A percentile compares a stretch with the other conserved stretches of the same genome.
phyloP scores from a whole-genome alignment of 2,888 invertebrate genomes.

The Formica aserva region DNA sequence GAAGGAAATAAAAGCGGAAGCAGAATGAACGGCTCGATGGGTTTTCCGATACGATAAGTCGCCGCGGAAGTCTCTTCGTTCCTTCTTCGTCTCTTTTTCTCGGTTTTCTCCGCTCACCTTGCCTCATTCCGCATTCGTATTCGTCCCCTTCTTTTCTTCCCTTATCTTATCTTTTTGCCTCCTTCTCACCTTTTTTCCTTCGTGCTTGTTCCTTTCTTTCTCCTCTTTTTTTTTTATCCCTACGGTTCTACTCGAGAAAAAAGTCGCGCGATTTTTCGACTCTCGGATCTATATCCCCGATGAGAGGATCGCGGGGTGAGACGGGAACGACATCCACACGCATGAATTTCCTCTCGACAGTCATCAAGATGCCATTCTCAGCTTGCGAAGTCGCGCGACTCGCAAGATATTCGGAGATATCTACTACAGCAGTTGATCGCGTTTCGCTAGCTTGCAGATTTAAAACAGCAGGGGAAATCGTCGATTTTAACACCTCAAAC shows the following conservation, averaged over 20 bases:
- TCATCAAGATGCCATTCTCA: conserved; percentile 67
- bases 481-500: conserved; percentile 11
- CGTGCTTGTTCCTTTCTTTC: background rate
- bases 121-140: conserved; percentile 37
- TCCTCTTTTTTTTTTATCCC: conserved; percentile 12
- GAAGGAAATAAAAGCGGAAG: conserved; percentile 82
- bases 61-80: conserved; percentile 74
- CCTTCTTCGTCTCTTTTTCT: conserved; percentile 53
- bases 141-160: background rate
- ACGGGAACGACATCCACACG: conserved; percentile 54
- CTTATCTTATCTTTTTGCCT: conserved; percentile 32
- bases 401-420: conserved; percentile 10
- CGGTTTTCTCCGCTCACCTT: conserved; percentile 24
- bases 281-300: conserved; percentile 39
- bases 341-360: conserved; percentile 54
- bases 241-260: conserved; percentile 14
- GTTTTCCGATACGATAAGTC: conserved; percentile 82
- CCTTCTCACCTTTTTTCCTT: conserved; percentile 4
- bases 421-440: conserved; percentile 1
- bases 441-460: conserved; percentile 39
- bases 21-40: conserved; percentile 81
- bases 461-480: conserved; percentile 11
- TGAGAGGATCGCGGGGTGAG: conserved; percentile 32
- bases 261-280: conserved; percentile 53
- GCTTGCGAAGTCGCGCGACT: conserved; percentile 52